Evolutionary conservation across 2,113 vertebrate genomes (phyloP), one percentile per base, ranked within the genome.

Genomic region (Corydoras sp.): DNA sequence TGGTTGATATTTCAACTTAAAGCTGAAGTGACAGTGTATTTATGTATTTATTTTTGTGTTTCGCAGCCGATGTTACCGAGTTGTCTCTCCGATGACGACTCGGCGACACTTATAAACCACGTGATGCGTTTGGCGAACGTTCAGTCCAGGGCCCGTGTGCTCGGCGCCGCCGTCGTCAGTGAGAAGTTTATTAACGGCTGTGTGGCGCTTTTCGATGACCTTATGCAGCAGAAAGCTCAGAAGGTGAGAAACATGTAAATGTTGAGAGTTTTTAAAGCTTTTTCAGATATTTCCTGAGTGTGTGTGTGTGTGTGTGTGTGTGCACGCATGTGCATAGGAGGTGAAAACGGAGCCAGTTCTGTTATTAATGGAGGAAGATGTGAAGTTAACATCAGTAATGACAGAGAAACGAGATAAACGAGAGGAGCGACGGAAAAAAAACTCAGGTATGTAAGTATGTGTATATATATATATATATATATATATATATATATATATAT

Each of bases 171-270:
- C 10, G 93, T 95, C 1, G 89, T 97, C 83, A 96, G 95, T 54
- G 93, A 98, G 83, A 96, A 94, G 73, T 98, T 97, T 85, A 81
- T 99, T 80, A 90, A 79, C 81, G 87, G 81, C 82, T 98, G 95
- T 80, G 72, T 85, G 10, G 80, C 86, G 29, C 75, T 95, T 0
- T 99, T 99, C 81, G 88, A 88, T 53, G 88, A 92, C 30, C 76
- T 85, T 72, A 97, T 99, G 94, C 95, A 92, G 69, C 90, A 92
- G 69, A 98, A 93, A 81, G 96, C 96, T 63, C 90, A 94, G 87
- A 96, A 94, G 92, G 96, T 99, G 88, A 50, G 51, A 12, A 10
- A 53, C 51, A 50, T 50, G 51, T 53, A 2, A 53, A 53, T 3
- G 13, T 10, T 53, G 51, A 53, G 13, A 4, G 3, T 53, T 12